Base-by-base conservation (phyloP, 2,888 invertebrate species). In the Ischnus inquisitorius region DNA sequence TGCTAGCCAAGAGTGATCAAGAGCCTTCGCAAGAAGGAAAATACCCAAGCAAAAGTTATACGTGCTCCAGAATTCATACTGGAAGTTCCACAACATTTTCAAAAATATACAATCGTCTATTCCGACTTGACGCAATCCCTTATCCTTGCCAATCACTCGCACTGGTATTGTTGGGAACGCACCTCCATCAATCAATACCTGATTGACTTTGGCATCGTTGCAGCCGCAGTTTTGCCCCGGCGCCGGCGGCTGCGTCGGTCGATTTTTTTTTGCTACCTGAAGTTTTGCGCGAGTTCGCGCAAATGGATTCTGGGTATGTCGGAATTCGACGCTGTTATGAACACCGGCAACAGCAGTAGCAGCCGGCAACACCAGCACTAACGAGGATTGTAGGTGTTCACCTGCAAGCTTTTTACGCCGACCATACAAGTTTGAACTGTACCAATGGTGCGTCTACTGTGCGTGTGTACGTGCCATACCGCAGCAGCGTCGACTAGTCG, bases 141-240 rank as follows among this genome's bases (percentile, higher is more conserved):
- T 43, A 28, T 12, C 57, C 16, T 67, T 57, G n/a, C 51, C 28
- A 67, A 67, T 67, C 43, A 39, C 14, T 16, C 67, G 57, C 19
- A 4, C 43, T 48, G 19, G 28, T 25, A 34, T 62, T 62, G 12
- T 16, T 16, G 12, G 41, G 46, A 68, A 77, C 46, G 46, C 25
- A 60, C 60, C 54, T 77, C 77, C 25, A 77, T 77, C 77, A 46
- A 77, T 77, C 77, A 68, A 68, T 77, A 68, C 19, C 12, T 28
- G 77, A 77, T 77, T 77, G 77, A 77, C 77, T 68, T 69, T 68
- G 77, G 68, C 77, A 62, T 68, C 34, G 34, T 46, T 75, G 64
- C 60, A 46, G n/a, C 28, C 34, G 54, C n/a, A 67, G 67, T 51
- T 28, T 65, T 51, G 34, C 54, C n/a, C n/a, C 54, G 41, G 14